Conservation (phyloP, 2,113 vertebrate species). For the Puffinus mauretanicus region DNA sequence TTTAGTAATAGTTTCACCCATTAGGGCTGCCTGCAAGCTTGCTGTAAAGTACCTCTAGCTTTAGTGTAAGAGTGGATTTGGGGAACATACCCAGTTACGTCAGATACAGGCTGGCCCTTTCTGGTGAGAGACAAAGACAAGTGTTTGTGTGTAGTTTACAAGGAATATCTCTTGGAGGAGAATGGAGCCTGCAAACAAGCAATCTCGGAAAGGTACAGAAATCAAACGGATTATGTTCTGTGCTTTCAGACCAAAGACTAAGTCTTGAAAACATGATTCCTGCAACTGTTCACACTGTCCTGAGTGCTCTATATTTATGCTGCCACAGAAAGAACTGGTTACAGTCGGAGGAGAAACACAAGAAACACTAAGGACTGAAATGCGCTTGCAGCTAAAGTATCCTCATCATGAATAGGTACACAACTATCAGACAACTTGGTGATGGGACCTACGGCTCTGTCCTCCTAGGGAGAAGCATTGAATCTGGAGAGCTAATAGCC, state of each 20-base stretch:
- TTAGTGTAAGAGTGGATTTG: not conserved
- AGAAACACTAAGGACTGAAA: constrained; percentile 62
- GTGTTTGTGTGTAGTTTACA: not conserved
- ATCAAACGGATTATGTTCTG: constrained; percentile 35
- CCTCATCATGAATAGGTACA: constrained; percentile 92
- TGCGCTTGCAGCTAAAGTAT: constrained; percentile 45
- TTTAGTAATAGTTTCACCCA: not conserved
- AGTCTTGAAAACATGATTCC: constrained; percentile 85
- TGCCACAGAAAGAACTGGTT: constrained; percentile 90
- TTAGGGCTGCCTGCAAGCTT: not conserved
- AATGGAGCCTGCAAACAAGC: not conserved
- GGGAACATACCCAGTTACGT: not conserved
- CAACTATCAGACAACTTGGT: constrained; percentile 90
- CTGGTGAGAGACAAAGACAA: not conserved
- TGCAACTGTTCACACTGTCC: constrained; percentile 68
- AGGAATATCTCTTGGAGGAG: not conserved
- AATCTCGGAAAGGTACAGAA: not conserved
- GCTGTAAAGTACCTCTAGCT: not conserved
- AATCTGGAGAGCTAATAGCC: constrained; percentile 94
- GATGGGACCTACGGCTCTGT: constrained; percentile 96
- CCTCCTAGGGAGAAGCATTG: constrained; percentile 89
- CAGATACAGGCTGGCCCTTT: not conserved
- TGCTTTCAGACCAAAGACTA: constrained; percentile 73
- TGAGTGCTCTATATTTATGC: constrained; percentile 79
- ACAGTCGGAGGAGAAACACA: constrained; percentile 72